Evolutionary conservation across 2,113 vertebrate genomes (phyloP).

Genomic region (Dolichotis patagonum): DNA sequence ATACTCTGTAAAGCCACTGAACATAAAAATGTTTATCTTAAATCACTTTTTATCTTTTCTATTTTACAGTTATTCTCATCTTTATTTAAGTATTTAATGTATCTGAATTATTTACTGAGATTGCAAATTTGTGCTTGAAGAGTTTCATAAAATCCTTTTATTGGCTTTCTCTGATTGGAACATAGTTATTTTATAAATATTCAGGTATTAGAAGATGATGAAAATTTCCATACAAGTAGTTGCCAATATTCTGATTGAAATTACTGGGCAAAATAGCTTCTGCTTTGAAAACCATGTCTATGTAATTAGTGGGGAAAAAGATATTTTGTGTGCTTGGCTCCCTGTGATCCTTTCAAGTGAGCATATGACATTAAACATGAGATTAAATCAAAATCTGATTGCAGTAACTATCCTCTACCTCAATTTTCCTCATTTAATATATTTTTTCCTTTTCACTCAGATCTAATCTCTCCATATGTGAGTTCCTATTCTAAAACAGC

Average conservation of each 20-base stretch:
- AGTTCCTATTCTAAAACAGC: constrained; percentile 23
- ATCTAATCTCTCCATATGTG: constrained; percentile 48
- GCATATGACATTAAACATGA: constrained; percentile 54
- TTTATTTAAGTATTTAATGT: constrained; percentile 26
- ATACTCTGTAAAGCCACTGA: background rate
- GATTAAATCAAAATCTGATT: constrained; percentile 40
- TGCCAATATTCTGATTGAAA: constrained; percentile 58
- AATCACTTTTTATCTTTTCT: background rate
- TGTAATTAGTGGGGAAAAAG: constrained; percentile 1
- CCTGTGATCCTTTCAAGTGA: constrained; percentile 34
- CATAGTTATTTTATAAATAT: constrained; percentile 61
- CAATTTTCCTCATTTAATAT: constrained; percentile 53
- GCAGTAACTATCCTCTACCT: background rate
- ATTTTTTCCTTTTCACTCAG: constrained; percentile 19
- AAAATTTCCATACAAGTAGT: constrained; percentile 32
- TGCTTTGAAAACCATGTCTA: constrained; percentile 59
- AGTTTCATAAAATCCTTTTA: constrained; percentile 11
- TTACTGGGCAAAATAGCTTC: constrained; percentile 10
- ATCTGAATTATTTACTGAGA: constrained; percentile 48
- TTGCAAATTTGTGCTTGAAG: background rate
- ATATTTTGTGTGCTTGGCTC: background rate
- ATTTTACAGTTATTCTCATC: background rate
- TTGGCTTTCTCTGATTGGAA: background rate
- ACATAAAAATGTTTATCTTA: background rate
- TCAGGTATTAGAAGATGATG: background rate